Evolutionary conservation across 1,140 invertebrate genomes (phyloP).

Genomic region (Babylonia areolata): DNA sequence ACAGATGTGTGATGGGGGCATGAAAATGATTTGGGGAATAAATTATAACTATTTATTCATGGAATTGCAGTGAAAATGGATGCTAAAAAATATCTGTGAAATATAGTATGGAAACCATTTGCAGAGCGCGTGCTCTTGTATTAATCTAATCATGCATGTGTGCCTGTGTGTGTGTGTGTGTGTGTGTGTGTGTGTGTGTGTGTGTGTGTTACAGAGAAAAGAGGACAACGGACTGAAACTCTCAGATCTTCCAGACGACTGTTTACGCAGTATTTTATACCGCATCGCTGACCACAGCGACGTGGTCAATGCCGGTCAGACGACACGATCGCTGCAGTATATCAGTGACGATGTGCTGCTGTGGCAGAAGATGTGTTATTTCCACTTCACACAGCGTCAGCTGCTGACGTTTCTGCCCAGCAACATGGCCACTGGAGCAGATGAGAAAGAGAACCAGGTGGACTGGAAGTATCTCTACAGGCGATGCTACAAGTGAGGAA

Average conservation of each 20-base stretch:
- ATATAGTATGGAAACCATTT: no score
- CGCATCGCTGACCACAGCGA: conserved; percentile 94
- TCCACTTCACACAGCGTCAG: conserved; percentile 94
- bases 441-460: conserved; percentile 57
- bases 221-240: conserved; percentile 89
- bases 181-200: conserved; percentile 23
- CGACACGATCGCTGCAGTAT: conserved; percentile 81
- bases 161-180: conserved; percentile 9
- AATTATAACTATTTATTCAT: no score
- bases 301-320: conserved; percentile 84
- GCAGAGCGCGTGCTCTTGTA: no score
- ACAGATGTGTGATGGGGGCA: no score
- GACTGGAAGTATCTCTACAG: conserved; percentile 69
- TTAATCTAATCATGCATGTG: not conserved
- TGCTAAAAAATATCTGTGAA: no score
- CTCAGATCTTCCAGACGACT: conserved; percentile 94
- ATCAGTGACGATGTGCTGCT: conserved; percentile 91
- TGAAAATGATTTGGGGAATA: no score
- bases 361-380: conserved; percentile 93
- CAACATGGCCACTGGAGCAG: not conserved
- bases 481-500: conserved; percentile 63
- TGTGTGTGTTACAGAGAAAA: conserved; percentile 80
- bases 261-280: conserved; percentile 91
- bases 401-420: conserved; percentile 81
- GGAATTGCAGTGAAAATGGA: no score